phyloP scores from a whole-genome alignment of 2,113 vertebrate species.

The Electrona antarctica region DNA sequence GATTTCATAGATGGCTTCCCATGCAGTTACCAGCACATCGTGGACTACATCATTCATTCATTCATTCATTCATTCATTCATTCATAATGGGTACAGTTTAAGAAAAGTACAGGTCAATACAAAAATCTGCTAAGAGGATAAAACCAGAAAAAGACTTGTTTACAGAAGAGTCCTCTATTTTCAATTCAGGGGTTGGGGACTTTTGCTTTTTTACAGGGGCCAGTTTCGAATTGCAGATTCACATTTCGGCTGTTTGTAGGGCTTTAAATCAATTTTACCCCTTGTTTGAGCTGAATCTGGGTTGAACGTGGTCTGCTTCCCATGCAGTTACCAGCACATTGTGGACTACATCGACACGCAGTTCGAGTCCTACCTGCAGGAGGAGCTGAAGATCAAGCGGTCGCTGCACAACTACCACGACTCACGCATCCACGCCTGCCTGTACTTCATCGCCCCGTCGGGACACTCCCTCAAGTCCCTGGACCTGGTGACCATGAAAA shows the following conservation, averaged over 20 bases:
- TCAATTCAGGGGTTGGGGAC: too few relatives aligned
- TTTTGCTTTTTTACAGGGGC: too few relatives aligned
- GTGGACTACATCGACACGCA: slow-evolving; percentile 88
- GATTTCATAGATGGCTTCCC: slow-evolving; percentile 16
- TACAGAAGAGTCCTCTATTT: too few relatives aligned
- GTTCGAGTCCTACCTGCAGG: slow-evolving; percentile 87
- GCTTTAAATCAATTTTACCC: too few relatives aligned
- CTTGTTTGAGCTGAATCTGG: too few relatives aligned
- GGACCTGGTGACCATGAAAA: slow-evolving; percentile 88
- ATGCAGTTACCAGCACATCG: slow-evolving; percentile 83
- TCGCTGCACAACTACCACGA: slow-evolving; percentile 85
- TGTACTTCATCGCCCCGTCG: slow-evolving; percentile 87
- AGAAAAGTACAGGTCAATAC: too few relatives aligned
- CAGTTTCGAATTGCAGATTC: too few relatives aligned
- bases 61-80: too few relatives aligned
- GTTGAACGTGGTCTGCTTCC: slow-evolving; percentile 25
- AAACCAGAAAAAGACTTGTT: too few relatives aligned
- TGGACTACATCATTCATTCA: slow-evolving; percentile 79
- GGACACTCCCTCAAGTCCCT: slow-evolving; percentile 86
- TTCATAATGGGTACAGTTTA: too few relatives aligned
- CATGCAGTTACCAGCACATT: slow-evolving; percentile 83
- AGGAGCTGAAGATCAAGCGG: slow-evolving; percentile 86
- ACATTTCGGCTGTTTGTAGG: too few relatives aligned
- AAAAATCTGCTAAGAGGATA: too few relatives aligned
- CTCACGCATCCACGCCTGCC: slow-evolving; percentile 85